phyloP scores from a whole-genome alignment of 2,888 invertebrate species.

The Lacanobia wlatinum region DNA sequence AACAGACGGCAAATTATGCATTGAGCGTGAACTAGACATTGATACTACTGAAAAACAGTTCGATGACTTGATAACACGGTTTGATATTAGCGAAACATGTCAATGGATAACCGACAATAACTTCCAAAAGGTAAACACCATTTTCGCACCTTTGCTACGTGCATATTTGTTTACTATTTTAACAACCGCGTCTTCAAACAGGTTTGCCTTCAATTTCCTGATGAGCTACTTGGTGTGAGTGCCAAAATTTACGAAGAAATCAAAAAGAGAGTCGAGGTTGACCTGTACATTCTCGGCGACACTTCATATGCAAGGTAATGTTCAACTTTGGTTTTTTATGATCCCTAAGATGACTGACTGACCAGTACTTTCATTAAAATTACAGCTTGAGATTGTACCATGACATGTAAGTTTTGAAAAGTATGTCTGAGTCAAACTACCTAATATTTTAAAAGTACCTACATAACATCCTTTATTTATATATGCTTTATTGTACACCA shows the following conservation, averaged over 20 bases:
- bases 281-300: conserved; percentile 96
- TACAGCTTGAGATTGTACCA: neutral
- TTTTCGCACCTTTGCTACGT: conserved; percentile 8
- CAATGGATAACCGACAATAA: conserved; percentile 93
- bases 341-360: no score
- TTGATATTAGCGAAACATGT: conserved; percentile 91
- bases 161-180: conserved; percentile 8
- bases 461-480: neutral
- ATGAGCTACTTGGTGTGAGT: conserved; percentile 93
- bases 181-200: conserved; percentile 74
- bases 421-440: no score
- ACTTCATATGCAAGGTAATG: conserved; percentile 96
- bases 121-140: conserved; percentile 91
- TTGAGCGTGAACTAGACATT: conserved; percentile 86
- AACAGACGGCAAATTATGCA: conserved; percentile 88
- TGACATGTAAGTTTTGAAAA: neutral
- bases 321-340: neutral
- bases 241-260: conserved; percentile 92
- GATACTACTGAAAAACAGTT: conserved; percentile 61
- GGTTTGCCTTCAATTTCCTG: conserved; percentile 98
- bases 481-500: no score
- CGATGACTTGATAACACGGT: conserved; percentile 84
- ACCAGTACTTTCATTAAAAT: neutral
- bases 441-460: conserved; percentile 6
- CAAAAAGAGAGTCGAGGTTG: conserved; percentile 82